A percentile compares a stretch with the other conserved stretches of the same genome.
Evolutionary conservation across 2,888 invertebrate species (phyloP).

Genomic region (Dynastes grantii): DNA sequence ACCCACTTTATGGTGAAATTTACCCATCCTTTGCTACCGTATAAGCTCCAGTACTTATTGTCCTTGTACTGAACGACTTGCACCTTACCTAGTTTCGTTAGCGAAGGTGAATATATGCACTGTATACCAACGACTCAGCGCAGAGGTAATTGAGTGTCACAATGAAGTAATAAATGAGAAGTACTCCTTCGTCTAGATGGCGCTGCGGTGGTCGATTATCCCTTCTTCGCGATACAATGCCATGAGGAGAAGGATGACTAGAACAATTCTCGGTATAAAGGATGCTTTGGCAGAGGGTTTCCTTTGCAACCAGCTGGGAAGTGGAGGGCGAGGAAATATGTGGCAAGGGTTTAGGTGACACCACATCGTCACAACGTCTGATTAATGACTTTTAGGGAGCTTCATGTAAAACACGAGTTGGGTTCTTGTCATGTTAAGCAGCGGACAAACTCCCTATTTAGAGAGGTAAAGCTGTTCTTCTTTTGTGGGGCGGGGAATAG

Average conservation of each 20-base stretch:
- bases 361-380: constrained; percentile 63
- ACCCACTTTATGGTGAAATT: no score
- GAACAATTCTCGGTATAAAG: not conserved
- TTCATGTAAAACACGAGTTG: constrained; percentile 66
- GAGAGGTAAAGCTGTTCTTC: no score
- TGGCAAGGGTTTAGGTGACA: constrained; percentile 56
- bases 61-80: not conserved
- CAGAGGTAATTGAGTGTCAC: constrained; percentile 63
- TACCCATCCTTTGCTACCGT: no score
- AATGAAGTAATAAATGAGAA: constrained; percentile 62
- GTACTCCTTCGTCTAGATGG: constrained; percentile 49
- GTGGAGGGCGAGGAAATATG: not conserved
- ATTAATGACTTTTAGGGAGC: constrained; percentile 66
- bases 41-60: not conserved
- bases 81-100: not conserved
- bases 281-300: not conserved
- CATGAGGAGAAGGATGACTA: not conserved
- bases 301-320: no score
- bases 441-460: constrained; percentile 62
- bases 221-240: not conserved
- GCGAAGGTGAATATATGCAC: not conserved
- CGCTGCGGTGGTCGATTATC: constrained; percentile 43
- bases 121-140: constrained; percentile 32
- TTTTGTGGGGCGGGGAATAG: no score
- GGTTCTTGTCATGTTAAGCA: constrained; percentile 68